Conservation (phyloP, 2,113 vertebrate genomes). For the Rallus limicola region DNA sequence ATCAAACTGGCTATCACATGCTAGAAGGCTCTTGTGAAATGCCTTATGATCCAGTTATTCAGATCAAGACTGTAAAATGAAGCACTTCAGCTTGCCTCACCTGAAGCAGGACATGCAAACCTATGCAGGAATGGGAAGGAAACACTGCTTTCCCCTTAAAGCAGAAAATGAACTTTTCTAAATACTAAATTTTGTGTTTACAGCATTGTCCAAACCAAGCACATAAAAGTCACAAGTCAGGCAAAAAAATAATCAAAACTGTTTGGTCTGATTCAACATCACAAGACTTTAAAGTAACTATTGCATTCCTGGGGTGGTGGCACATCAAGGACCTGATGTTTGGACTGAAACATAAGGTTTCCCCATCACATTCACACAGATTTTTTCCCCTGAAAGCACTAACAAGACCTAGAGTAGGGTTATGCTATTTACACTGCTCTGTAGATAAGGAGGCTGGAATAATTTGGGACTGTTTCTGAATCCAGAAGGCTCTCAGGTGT, state of each 20-base stretch:
- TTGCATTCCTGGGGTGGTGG: not conserved
- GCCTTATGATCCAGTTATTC: not conserved
- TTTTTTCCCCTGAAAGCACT: not conserved
- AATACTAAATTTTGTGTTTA: not conserved
- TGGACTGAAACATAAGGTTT: not conserved
- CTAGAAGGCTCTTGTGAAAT: not conserved
- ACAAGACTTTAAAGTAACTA: not conserved
- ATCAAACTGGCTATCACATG: not conserved
- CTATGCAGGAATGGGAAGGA: not conserved
- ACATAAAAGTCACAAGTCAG: not conserved
- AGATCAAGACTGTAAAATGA: not conserved
- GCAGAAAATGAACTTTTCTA: not conserved
- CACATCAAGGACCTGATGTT: not conserved
- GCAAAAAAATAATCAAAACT: not conserved
- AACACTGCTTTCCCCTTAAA: not conserved
- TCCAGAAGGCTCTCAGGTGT: not conserved
- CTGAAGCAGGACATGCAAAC: not conserved
- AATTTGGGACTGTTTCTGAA: not conserved
- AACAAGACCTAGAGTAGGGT: not conserved
- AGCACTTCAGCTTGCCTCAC: not conserved
- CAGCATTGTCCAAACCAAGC: not conserved
- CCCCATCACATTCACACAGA: not conserved
- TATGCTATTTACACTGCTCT: not conserved
- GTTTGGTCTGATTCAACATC: not conserved
- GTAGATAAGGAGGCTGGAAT: not conserved